These are phyloP conservation scores for Poliocrania exsul DNA, from an alignment of 2,797 vertebrate genomes.

Conservation along the genomic window DNA sequence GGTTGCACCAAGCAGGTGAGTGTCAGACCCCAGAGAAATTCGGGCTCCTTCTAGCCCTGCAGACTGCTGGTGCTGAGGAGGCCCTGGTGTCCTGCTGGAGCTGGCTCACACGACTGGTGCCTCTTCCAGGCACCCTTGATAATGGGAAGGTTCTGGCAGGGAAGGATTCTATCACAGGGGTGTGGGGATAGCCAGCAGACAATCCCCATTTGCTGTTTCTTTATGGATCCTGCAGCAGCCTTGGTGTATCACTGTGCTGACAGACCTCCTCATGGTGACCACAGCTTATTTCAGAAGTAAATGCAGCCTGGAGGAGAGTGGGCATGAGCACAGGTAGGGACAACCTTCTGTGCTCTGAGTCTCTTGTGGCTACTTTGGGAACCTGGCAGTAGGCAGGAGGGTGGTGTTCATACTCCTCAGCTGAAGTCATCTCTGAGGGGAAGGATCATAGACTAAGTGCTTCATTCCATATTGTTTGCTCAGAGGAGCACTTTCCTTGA, in stretches of 20 bases:
- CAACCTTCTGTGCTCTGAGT: background rate
- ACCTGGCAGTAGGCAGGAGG: background rate
- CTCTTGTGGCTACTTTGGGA: background rate
- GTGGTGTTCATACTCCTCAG: background rate
- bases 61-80: background rate
- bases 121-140: background rate
- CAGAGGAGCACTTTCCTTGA: background rate
- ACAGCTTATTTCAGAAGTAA: constrained; percentile 82
- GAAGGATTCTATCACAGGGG: accelerated
- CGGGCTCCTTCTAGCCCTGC: background rate
- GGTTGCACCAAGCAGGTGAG: constrained; percentile 78
- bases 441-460: background rate
- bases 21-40: background rate
- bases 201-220: background rate
- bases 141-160: background rate
- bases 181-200: background rate
- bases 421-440: background rate
- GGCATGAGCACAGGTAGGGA: constrained; percentile 77
- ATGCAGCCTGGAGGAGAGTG: constrained; percentile 73
- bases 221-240: constrained; percentile 75
- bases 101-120: background rate
- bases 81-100: background rate
- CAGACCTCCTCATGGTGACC: constrained; percentile 78
- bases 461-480: background rate
- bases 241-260: constrained; percentile 77